These are phyloP conservation scores for Pteronotus mesoamericanus DNA, from an alignment of 2,797 vertebrate genomes.

Conservation along the genomic window DNA sequence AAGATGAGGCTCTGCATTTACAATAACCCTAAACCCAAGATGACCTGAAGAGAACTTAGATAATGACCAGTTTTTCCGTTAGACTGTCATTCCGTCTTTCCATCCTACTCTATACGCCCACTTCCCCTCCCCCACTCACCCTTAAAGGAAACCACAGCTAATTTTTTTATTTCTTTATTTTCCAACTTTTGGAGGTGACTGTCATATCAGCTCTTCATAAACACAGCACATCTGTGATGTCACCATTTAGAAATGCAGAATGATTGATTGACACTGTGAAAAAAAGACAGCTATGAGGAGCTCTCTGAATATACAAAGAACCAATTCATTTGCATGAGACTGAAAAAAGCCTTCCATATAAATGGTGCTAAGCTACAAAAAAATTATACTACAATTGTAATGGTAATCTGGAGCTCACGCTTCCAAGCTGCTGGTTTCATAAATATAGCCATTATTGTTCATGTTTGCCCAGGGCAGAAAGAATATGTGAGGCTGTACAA, in stretches of 20 bases:
- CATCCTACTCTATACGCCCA: neutral
- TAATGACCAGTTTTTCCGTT: neutral
- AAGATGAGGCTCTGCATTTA: neutral
- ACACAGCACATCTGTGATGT: conserved; percentile 38
- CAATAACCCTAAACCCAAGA: neutral
- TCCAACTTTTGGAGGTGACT: conserved; percentile 6
- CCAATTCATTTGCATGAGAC: conserved; percentile 40
- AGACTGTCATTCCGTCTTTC: neutral
- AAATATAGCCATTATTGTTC: conserved; percentile 72
- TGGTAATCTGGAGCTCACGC: conserved; percentile 48
- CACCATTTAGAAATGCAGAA: conserved; percentile 31
- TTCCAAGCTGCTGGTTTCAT: conserved; percentile 56
- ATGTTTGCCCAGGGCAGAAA: conserved; percentile 55
- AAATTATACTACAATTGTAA: conserved; percentile 48
- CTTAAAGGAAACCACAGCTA: neutral
- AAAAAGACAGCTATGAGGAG: neutral
- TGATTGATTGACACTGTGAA: conserved; percentile 14
- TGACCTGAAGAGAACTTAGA: neutral
- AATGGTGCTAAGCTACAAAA: conserved; percentile 39
- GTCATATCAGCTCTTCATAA: neutral
- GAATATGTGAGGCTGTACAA: conserved; percentile 59
- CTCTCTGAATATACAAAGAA: conserved; percentile 61
- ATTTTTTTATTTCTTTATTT: conserved; percentile 41
- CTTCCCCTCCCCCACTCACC: neutral
- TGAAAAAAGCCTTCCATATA: conserved; percentile 57